These are phyloP conservation scores for Drosophila robusta DNA, from an alignment of 2,888 invertebrate genomes.

Conservation along the genomic window DNA sequence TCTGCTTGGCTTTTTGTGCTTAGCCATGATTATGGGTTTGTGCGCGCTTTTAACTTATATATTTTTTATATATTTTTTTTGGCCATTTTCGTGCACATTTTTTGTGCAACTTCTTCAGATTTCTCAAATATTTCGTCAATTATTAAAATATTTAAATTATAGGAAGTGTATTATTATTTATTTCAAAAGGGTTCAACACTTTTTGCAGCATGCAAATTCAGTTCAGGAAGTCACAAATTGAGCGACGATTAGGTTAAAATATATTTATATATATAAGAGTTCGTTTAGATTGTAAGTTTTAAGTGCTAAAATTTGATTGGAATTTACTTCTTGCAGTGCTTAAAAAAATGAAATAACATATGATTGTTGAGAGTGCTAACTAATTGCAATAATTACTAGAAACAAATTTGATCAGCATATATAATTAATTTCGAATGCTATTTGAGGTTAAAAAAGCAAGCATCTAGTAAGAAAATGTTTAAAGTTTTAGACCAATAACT, in stretches of 20 bases:
- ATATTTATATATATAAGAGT: too few species aligned
- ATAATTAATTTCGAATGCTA: too few species aligned
- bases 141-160: constrained; percentile 74
- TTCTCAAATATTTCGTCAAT: constrained; percentile 37
- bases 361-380: too few species aligned
- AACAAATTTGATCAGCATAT: too few species aligned
- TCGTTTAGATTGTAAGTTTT: too few species aligned
- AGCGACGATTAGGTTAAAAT: neutral
- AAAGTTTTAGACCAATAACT: neutral
- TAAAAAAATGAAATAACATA: neutral
- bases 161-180: constrained; percentile 65
- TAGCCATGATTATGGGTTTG: constrained; percentile 72
- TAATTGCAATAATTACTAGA: too few species aligned
- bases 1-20: constrained; percentile 73
- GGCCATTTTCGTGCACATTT: constrained; percentile 29
- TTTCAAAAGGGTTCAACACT: neutral
- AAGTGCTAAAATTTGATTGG: constrained; percentile 15
- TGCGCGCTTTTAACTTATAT: constrained; percentile 25
- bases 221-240: constrained; percentile 22
- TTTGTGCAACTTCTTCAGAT: constrained; percentile 14
- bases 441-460: neutral
- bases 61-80: constrained; percentile 3
- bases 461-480: too few species aligned
- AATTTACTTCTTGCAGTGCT: constrained; percentile 1
- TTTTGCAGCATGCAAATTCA: constrained; percentile 43